Evolutionary conservation across 2,888 invertebrate genomes (phyloP).

Genomic region (Orgyia antiqua): DNA sequence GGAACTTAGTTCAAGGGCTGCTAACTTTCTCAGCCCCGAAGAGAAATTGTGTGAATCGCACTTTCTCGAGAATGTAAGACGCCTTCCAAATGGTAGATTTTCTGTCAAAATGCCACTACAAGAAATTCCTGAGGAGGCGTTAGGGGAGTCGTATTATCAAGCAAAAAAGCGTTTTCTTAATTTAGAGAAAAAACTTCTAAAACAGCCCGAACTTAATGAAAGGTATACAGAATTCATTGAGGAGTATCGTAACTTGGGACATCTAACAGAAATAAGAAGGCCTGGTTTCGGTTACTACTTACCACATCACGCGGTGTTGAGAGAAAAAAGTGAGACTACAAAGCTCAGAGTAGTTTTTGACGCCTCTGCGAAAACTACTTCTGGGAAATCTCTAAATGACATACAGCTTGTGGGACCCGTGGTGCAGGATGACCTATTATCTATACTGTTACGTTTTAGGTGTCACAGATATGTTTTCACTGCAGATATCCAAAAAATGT

Average conservation of each 20-base stretch:
- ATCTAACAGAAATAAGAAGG: constrained; percentile 2
- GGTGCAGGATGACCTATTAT: constrained; percentile 16
- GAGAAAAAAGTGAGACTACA: constrained; percentile 12
- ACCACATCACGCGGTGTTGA: constrained; percentile 19
- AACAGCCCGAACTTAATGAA: background rate
- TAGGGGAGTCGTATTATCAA: constrained; percentile 2
- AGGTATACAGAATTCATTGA: constrained; percentile 3
- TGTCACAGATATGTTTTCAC: constrained; percentile 9
- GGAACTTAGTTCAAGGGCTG: constrained; percentile 7
- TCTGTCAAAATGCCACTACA: constrained; percentile 13
- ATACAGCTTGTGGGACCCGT: constrained; percentile 12
- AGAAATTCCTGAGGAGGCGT: constrained; percentile 7
- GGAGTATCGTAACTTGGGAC: constrained; percentile 3
- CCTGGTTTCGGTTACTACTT: constrained; percentile 11
- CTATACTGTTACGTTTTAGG: constrained; percentile 14
- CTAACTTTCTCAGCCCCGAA: constrained; percentile 6
- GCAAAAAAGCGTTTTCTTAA: constrained; percentile 3
- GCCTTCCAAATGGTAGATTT: constrained; percentile 15
- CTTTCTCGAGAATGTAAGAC: constrained; percentile 10
- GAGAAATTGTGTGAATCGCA: constrained; percentile 15
- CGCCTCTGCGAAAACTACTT: too few species aligned
- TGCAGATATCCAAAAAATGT: constrained; percentile 13
- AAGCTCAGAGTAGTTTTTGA: constrained; percentile 18
- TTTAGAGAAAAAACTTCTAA: constrained; percentile 1
- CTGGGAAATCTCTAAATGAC: constrained; percentile 16